Base-by-base conservation (phyloP, 2,888 invertebrate species). In the Spisula subtruncata region DNA sequence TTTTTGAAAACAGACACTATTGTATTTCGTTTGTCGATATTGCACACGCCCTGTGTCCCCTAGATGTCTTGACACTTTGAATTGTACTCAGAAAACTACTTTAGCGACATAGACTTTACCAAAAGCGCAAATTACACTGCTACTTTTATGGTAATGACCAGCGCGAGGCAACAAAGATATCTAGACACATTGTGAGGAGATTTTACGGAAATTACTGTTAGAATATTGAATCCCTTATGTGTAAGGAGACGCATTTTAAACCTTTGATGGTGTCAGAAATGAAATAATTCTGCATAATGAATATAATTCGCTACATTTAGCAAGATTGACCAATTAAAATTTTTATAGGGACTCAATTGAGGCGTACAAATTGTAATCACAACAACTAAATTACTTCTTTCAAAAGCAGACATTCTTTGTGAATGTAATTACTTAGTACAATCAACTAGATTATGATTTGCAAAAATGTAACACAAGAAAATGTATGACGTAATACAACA, bases 151-250 rank as follows among this genome's bases (percentile, higher is more conserved):
- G 2, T 66, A 66, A 66, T 25, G 60, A 10, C n/a, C 20, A 66
- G 60, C 8, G 60, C 25, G 60, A 66, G 60, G 25, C 60, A 66
- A 25, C 25, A n/a, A n/a, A n/a, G 25, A 25, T 25, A 25, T n/a
- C 25, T 25, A 66, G 60, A 66, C 60, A 25, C 60, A 66, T 66
- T 66, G 60, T 25, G 60, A 12, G 8, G n/a, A 66, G 60, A n/a
- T 66, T 66, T 25, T 25, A 66, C 60, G 60, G 60, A 25, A n/a
- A 66, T 66, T 66, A 66, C 60, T 66, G n/a, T 10, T 66, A 66
- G 60, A 66, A 66, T 66, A 66, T 0, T 66, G 25, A 25, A 66
- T 66, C 60, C 60, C 60, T 66, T 25, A 25, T 66, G 60, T 66
- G 60, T 66, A 0, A 66, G 25, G n/a, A 66, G 25, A 66, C 60